phyloP scores from a whole-genome alignment of 2,888 invertebrate genomes.

The Rhamphomyia laevipes region DNA sequence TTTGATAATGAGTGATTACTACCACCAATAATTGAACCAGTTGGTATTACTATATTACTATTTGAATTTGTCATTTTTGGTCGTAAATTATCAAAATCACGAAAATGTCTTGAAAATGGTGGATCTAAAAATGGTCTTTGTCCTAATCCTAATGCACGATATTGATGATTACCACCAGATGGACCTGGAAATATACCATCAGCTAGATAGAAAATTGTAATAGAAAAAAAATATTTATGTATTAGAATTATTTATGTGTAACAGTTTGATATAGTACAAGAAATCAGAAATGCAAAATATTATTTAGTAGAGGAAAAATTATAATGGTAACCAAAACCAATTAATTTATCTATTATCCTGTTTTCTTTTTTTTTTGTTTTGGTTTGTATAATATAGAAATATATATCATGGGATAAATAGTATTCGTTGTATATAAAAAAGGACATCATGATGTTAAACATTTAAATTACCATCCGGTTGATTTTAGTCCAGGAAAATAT shows the following conservation, averaged over 20 bases:
- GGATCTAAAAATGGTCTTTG: slow-evolving; percentile 58
- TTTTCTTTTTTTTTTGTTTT: no score
- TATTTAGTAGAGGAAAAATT: background rate
- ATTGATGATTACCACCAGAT: slow-evolving; percentile 48
- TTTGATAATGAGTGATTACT: slow-evolving; percentile 27
- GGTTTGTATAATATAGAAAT: no score
- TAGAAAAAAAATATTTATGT: background rate
- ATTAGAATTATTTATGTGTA: background rate
- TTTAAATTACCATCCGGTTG: slow-evolving; percentile 7
- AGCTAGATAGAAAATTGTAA: background rate
- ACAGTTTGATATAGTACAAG: background rate
- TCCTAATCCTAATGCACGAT: slow-evolving; percentile 59
- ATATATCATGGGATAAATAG: no score
- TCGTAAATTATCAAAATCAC: slow-evolving; percentile 58
- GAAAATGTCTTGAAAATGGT: slow-evolving; percentile 51
- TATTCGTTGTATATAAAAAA: no score
- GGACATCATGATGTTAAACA: background rate
- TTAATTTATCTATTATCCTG: background rate
- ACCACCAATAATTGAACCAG: slow-evolving; percentile 18
- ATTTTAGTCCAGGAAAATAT: no score
- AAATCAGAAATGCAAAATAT: no score
- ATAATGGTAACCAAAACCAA: background rate
- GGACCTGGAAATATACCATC: slow-evolving; percentile 37
- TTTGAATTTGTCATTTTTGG: slow-evolving; percentile 41
- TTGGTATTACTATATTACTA: slow-evolving; percentile 27